Percentiles rank a stretch among this genome's conserved stretches.
These are phyloP conservation scores for Liopterus haemorrhoidalis DNA, from an alignment of 2,888 invertebrate species.

Conservation along the genomic window DNA sequence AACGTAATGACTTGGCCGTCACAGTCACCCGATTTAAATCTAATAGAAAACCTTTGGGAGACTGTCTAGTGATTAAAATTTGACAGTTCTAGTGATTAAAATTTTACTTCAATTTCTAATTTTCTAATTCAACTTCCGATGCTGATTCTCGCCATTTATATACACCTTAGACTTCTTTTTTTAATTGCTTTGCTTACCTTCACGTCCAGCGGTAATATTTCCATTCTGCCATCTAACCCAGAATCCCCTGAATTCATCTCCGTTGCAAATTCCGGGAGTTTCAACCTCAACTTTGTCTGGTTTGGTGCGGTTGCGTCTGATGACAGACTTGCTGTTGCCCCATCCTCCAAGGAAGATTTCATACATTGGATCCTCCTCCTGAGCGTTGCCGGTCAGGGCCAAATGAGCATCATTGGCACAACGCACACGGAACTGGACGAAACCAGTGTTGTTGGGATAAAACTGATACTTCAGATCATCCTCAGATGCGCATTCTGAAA, in stretches of 20 bases:
- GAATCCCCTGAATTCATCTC: conserved; percentile 72
- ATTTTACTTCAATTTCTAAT: too few species aligned
- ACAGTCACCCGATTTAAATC: too few species aligned
- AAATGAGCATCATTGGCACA: conserved; percentile 80
- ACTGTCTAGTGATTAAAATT: too few species aligned
- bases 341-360: conserved; percentile 88
- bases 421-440: conserved; percentile 71
- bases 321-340: conserved; percentile 77
- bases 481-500: conserved; percentile 69
- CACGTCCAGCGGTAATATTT: conserved; percentile 42
- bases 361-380: conserved; percentile 70
- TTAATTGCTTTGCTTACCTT: too few species aligned
- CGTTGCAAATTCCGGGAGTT: conserved; percentile 67
- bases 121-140: too few species aligned
- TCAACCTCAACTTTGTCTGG: conserved; percentile 66
- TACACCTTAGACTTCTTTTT: too few species aligned
- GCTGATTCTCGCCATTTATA: too few species aligned
- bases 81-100: too few species aligned
- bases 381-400: conserved; percentile 66
- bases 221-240: conserved; percentile 76
- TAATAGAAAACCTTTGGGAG: too few species aligned
- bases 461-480: conserved; percentile 79
- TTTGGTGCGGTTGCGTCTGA: conserved; percentile 69
- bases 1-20: too few species aligned
- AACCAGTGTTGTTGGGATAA: conserved; percentile 63